Base-by-base conservation (phyloP, 2,888 invertebrate species). In the Lissocephala sabroskyi region DNA sequence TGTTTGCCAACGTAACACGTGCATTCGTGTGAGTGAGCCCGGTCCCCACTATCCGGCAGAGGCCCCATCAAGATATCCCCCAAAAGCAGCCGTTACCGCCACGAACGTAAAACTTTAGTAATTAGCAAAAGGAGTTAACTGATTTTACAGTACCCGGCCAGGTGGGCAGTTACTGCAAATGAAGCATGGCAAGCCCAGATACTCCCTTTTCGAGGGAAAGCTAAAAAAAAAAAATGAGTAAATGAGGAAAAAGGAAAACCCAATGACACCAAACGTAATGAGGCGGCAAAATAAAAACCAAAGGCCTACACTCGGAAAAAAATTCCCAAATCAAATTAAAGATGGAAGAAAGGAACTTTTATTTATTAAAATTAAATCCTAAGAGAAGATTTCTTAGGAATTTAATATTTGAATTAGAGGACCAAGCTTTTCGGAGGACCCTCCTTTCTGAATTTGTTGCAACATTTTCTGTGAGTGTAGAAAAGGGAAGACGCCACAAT, bases 81-180 rank as follows among this genome's bases (percentile, higher is more conserved):
- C 35, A 9, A 35, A 35, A 35, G 35, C 11, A 32, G 7, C 7
- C 16, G 23, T 23, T 19, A 37, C 41, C 51, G 52, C 45, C 62
- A 49, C 53, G 60, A 59, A 75, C 64, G 67, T 66, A 65, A 79
- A 80, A 80, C 79, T 81, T 80, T 80, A 52, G 81, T 79, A 80
- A 80, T 80, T 80, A 80, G 80, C 79, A 63, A 68, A 65, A 68
- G 66, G 71, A 71, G 79, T 70, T 79, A 80, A 80, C 80, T 75
- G 79, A 80, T 80, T 81, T 74, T 53, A 50, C 59, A 65, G 61
- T 60, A 11, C 19, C 9, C n/a, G 11, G 37, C 29, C 7, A 28
- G 19, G 33, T 26, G 47, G 41, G 35, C 49, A 48, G 52, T 55
- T 56, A 66, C 59, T 63, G 59, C 67, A 75, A 64, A 59, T 63